Percentiles rank a stretch among this genome's conserved stretches.
Conservation (phyloP, 2,888 invertebrate species). For the Aphidius colemani region DNA sequence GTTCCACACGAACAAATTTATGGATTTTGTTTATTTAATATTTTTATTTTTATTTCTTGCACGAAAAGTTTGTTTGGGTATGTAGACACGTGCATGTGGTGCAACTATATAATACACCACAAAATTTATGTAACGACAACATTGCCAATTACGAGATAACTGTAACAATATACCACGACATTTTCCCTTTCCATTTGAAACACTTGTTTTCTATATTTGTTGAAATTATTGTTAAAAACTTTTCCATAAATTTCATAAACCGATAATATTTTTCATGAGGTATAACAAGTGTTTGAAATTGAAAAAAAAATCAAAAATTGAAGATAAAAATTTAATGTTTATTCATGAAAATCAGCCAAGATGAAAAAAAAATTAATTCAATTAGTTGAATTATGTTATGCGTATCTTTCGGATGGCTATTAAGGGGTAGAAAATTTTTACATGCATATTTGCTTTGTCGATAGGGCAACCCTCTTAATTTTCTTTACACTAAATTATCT, state of each 20-base stretch:
- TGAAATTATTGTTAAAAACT: too few relatives aligned
- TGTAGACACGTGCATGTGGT: slow-evolving; percentile 9
- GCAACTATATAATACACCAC: not conserved
- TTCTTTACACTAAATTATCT: slow-evolving; percentile 35
- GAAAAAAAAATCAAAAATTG: not conserved
- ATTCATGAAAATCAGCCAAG: slow-evolving; percentile 38
- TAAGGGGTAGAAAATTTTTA: slow-evolving; percentile 39
- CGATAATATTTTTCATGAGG: not conserved
- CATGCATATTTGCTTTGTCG: slow-evolving; percentile 21
- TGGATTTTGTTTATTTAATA: too few relatives aligned
- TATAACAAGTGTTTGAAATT: too few relatives aligned
- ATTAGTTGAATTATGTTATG: slow-evolving; percentile 40
- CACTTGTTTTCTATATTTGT: not conserved
- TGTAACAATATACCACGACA: slow-evolving; percentile 23
- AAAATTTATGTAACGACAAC: slow-evolving; percentile 18
- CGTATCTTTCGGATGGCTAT: slow-evolving; percentile 34
- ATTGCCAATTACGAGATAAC: slow-evolving; percentile 35
- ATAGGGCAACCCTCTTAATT: slow-evolving; percentile 20
- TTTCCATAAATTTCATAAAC: too few relatives aligned
- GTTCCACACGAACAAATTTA: too few relatives aligned
- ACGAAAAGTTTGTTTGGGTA: not conserved
- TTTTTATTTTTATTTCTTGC: not conserved
- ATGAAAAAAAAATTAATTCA: slow-evolving; percentile 42
- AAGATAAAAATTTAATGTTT: not conserved
- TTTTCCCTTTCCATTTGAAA: not conserved